phyloP scores from a whole-genome alignment of 2,113 vertebrate species.

The Periophthalmodon schlosseri region DNA sequence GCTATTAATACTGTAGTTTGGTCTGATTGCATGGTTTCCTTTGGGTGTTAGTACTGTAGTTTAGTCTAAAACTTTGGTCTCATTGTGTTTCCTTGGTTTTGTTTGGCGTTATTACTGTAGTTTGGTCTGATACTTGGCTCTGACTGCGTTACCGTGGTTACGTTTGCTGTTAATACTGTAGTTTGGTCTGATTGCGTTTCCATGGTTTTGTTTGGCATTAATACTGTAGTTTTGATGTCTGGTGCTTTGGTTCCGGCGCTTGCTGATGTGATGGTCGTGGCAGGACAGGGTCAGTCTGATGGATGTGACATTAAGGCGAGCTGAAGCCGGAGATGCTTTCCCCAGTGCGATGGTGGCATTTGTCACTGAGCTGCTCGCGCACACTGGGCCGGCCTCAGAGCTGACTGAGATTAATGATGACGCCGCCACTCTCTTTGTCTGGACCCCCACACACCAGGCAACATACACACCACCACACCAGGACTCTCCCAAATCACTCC shows the following conservation, averaged over 20 bases:
- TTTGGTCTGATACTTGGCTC: not conserved
- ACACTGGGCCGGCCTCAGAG: conserved; percentile 63
- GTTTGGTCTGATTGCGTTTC: not conserved
- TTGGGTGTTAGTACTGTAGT: not conserved
- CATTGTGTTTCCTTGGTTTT: not conserved
- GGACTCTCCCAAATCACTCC: not conserved
- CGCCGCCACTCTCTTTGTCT: conserved; percentile 27
- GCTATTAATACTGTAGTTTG: no score
- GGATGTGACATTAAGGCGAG: conserved; percentile 78
- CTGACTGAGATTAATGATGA: conserved; percentile 78
- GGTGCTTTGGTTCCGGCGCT: not conserved
- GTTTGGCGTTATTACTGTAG: not conserved
- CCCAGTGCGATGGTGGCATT: conserved; percentile 73
- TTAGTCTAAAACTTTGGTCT: not conserved
- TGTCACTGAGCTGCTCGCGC: conserved; percentile 75
- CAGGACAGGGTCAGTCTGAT: conserved; percentile 65
- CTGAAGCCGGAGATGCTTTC: conserved; percentile 70
- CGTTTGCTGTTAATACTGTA: not conserved
- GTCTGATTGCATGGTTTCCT: not conserved
- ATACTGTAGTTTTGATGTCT: not conserved
- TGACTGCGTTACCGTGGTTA: not conserved
- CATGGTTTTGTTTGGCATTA: not conserved
- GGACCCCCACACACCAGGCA: conserved; percentile 9
- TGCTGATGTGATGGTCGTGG: conserved; percentile 18
- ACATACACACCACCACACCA: conserved; percentile 18